These are phyloP conservation scores for Trematomus loennbergii DNA, from an alignment of 2,113 vertebrate genomes.

Conservation along the genomic window DNA sequence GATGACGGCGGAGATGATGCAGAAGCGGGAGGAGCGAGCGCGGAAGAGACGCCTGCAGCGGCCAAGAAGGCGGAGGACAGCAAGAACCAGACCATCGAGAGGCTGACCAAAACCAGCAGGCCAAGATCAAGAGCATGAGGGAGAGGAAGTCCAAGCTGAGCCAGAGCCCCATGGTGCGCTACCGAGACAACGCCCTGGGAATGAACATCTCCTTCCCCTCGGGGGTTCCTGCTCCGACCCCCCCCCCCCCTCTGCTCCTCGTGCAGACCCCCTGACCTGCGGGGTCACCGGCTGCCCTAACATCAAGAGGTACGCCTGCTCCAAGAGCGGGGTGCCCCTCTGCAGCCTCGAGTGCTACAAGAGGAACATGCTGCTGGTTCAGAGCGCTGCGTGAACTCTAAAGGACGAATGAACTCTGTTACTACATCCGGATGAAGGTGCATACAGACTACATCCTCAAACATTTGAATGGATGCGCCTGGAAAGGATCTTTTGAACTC, in stretches of 20 bases:
- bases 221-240: constrained; percentile 71
- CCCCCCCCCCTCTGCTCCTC: not conserved
- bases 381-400: constrained; percentile 62
- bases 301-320: constrained; percentile 89
- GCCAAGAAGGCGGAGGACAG: constrained; percentile 95
- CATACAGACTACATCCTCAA: no score
- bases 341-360: constrained; percentile 95
- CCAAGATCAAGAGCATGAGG: constrained; percentile 87
- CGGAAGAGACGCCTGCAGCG: constrained; percentile 93
- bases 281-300: constrained; percentile 88
- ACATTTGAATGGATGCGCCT: not conserved
- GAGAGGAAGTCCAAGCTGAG: constrained; percentile 84
- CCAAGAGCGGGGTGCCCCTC: constrained; percentile 89
- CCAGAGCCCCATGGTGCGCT: constrained; percentile 89
- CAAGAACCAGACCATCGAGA: constrained; percentile 98
- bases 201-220: constrained; percentile 88
- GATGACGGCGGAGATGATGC: constrained; percentile 96
- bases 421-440: not conserved
- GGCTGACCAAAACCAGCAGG: constrained; percentile 95
- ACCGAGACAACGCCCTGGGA: constrained; percentile 81
- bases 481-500: no score
- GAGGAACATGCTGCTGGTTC: constrained; percentile 86
- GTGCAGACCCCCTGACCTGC: constrained; percentile 72
- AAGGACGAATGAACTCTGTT: not conserved
- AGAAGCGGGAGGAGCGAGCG: constrained; percentile 95